These are phyloP conservation scores for Cheiracanthium punctorium DNA, from an alignment of 2,888 invertebrate genomes.

Conservation along the genomic window DNA sequence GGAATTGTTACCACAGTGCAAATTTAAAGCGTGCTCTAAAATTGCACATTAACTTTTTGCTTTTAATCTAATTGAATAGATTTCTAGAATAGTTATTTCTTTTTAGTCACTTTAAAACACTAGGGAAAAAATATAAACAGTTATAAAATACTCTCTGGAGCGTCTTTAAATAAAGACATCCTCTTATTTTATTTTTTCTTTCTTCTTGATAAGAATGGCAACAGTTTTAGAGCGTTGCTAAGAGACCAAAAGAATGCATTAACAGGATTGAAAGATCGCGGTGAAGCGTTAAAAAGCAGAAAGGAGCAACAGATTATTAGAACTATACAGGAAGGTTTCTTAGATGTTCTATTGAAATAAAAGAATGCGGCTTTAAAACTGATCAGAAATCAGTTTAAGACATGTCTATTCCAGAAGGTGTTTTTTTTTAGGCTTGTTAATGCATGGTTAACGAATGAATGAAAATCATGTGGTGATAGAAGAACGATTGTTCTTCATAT, in stretches of 20 bases:
- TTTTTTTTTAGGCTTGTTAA: no score
- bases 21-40: no score
- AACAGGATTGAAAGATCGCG: slow-evolving; percentile 31
- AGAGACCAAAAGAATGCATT: slow-evolving; percentile 53
- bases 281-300: slow-evolving; percentile 8
- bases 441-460: no score
- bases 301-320: neutral
- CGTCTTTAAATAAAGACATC: neutral
- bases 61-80: neutral
- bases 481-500: no score
- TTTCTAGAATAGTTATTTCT: neutral
- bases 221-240: slow-evolving; percentile 27
- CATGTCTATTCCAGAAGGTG: no score
- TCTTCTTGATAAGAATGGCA: neutral
- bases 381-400: no score
- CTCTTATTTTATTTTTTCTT: neutral
- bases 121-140: neutral
- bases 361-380: no score
- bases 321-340: no score
- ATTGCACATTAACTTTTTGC: neutral
- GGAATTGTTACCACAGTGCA: no score
- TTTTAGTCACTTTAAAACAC: neutral
- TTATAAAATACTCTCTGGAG: neutral
- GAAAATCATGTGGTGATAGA: no score
- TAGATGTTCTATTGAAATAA: no score